Conservation (phyloP, 2,888 invertebrate species). For the Acheta domesticus region DNA sequence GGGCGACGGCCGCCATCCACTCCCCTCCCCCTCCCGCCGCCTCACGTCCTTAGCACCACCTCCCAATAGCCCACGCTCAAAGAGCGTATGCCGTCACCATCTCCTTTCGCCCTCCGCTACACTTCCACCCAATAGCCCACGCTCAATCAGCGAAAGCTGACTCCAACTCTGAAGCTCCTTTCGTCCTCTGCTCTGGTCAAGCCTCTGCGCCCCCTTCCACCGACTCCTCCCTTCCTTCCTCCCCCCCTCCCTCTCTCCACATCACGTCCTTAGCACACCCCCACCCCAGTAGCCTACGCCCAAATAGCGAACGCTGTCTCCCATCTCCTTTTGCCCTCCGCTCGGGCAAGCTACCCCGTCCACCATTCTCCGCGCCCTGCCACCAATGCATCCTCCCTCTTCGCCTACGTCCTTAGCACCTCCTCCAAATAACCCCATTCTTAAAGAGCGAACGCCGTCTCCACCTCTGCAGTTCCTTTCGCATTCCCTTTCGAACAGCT, state of each 20-base stretch:
- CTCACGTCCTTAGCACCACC: no score
- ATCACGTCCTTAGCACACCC: no score
- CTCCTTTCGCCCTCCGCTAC: neutral
- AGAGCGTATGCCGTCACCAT: neutral
- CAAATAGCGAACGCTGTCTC: neutral
- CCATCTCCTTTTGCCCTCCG: neutral
- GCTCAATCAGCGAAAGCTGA: neutral
- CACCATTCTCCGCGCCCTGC: neutral
- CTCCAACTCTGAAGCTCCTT: neutral
- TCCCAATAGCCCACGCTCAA: neutral
- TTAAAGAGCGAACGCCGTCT: neutral
- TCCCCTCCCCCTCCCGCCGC: neutral
- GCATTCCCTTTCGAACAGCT: no score
- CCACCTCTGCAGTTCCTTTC: no score
- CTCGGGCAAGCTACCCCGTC: neutral
- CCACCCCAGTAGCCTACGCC: no score
- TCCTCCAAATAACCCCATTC: neutral
- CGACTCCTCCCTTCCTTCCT: no score
- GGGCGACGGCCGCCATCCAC: neutral
- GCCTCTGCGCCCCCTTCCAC: neutral
- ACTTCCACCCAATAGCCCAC: neutral
- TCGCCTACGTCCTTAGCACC: neutral
- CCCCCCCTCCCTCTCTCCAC: no score
- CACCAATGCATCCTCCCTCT: neutral
- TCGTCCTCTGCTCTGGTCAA: neutral